Evolutionary conservation across 1,140 invertebrate genomes (phyloP).

Genomic region (Drosophila bocqueti): DNA sequence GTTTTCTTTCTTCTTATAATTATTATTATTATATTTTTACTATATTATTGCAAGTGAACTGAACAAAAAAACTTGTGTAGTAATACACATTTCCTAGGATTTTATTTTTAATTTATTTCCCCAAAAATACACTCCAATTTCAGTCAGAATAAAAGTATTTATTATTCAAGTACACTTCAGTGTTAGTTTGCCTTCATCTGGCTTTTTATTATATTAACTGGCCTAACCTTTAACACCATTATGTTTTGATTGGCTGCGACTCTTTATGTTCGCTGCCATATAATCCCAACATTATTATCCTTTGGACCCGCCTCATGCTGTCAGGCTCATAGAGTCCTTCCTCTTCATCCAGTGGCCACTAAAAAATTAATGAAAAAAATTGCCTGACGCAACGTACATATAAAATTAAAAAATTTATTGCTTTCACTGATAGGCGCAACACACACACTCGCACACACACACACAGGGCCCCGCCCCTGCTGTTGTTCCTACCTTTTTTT

Average conservation of each 20-base stretch:
- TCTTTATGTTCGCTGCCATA: conserved; percentile 8
- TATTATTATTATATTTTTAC: no score
- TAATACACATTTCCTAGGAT: not conserved
- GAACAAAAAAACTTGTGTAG: no score
- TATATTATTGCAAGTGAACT: no score
- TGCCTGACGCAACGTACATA: conserved; percentile 43
- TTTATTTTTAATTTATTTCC: no score
- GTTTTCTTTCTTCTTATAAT: no score
- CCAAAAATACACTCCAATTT: no score
- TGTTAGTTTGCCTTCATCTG: not conserved
- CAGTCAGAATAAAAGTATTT: no score
- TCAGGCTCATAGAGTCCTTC: conserved; percentile 1
- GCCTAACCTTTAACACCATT: not conserved
- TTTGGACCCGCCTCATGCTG: not conserved
- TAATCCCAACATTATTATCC: conserved; percentile 17
- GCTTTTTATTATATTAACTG: not conserved
- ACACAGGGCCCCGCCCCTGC: conserved; percentile 35
- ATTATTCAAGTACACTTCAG: not conserved
- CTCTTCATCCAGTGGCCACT: conserved; percentile 49
- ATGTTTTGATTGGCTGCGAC: conserved; percentile 3
- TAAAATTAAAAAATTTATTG: conserved; percentile 82
- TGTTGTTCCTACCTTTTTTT: not conserved
- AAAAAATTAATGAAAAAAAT: conserved; percentile 81
- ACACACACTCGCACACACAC: conserved; percentile 31
- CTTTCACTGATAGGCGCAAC: conserved; percentile 71